phyloP scores from a whole-genome alignment of 2,888 invertebrate genomes.

The Aricia artaxerxes region DNA sequence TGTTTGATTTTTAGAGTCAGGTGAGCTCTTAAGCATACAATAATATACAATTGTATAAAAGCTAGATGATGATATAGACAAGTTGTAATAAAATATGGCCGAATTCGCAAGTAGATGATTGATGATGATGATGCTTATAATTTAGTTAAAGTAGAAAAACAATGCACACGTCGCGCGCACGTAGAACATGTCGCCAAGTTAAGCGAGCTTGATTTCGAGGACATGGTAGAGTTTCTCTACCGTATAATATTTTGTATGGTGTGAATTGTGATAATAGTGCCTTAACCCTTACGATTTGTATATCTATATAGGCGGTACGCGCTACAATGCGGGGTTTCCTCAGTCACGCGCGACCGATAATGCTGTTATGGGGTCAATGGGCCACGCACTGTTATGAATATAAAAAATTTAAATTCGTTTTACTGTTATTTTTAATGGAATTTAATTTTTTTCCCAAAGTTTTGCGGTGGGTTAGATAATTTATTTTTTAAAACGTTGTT shows the following conservation, averaged over 20 bases:
- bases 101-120: too few species aligned
- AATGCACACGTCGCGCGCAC: neutral
- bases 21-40: too few species aligned
- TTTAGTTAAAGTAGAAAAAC: neutral
- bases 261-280: neutral
- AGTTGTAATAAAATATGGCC: too few species aligned
- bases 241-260: too few species aligned
- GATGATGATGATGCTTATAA: too few species aligned
- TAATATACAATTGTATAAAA: too few species aligned
- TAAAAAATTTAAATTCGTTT: neutral
- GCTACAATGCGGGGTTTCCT: constrained; percentile 26
- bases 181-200: neutral
- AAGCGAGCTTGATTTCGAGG: neutral
- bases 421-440: neutral
- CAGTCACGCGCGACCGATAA: constrained; percentile 22
- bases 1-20: too few species aligned
- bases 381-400: constrained; percentile 23
- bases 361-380: constrained; percentile 20
- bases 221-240: neutral
- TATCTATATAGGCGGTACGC: constrained; percentile 6
- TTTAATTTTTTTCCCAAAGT: too few species aligned
- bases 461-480: too few species aligned
- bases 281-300: neutral
- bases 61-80: too few species aligned
- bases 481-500: too few species aligned